These are phyloP conservation scores for Perca fluviatilis DNA, from an alignment of 2,113 vertebrate genomes.

Conservation along the genomic window DNA sequence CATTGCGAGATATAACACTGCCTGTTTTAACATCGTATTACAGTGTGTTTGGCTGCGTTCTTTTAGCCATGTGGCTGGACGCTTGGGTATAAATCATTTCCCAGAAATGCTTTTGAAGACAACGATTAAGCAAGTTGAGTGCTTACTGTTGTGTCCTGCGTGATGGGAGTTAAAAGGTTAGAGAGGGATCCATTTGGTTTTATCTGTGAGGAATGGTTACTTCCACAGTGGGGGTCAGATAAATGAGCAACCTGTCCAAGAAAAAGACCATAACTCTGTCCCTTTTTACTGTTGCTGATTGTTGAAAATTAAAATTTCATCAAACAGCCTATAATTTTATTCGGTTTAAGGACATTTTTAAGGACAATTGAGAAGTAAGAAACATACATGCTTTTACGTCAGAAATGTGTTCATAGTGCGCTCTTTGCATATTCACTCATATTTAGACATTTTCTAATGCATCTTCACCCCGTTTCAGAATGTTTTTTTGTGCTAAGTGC, in stretches of 20 bases:
- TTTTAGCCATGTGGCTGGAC: constrained; percentile 2
- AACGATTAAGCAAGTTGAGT: constrained; percentile 40
- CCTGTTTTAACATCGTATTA: constrained; percentile 34
- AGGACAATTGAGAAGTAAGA: constrained; percentile 4
- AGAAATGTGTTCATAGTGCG: neutral
- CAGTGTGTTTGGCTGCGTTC: constrained; percentile 21
- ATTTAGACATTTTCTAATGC: constrained; percentile 34
- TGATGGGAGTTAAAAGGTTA: constrained; percentile 24
- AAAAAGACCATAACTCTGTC: neutral
- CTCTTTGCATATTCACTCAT: constrained; percentile 5
- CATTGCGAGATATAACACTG: constrained; percentile 44
- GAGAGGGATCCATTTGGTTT: constrained; percentile 9
- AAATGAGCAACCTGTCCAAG: constrained; percentile 8
- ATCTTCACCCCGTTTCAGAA: neutral
- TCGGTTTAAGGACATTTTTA: constrained; percentile 24
- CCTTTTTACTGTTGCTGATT: neutral
- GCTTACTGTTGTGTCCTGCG: constrained; percentile 28
- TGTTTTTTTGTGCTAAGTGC: constrained; percentile 39
- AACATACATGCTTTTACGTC: constrained; percentile 13
- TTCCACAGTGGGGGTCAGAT: neutral
- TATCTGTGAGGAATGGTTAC: constrained; percentile 4
- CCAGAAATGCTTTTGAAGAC: constrained; percentile 52
- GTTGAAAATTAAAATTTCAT: neutral
- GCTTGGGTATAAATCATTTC: constrained; percentile 42
- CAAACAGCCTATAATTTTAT: constrained; percentile 19